Base-by-base conservation (phyloP, 2,888 invertebrate species). In the Hermaeophaga mercurialis region DNA sequence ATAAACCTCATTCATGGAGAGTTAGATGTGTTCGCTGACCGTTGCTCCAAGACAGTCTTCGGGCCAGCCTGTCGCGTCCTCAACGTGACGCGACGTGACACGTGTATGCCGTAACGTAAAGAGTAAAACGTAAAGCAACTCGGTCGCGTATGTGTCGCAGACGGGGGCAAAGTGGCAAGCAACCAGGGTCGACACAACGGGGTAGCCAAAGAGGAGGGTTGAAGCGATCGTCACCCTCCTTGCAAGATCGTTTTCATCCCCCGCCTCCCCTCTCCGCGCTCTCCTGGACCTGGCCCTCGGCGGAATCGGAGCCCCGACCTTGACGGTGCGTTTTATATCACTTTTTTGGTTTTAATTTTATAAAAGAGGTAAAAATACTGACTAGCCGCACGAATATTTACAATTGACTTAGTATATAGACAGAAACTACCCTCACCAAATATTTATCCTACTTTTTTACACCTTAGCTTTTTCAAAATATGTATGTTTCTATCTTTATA, bases 1-100 rank as follows among this genome's bases (percentile, higher is more conserved):
- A 6, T 22, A 26, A 22, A 28, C 61, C 61, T 59, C 58, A 54
- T 54, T 58, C 56, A 53, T 58, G 33, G 54, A 57, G 46, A 39
- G 4, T 34, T 50, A 15, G 43, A 24, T 56, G 53, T 58, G 39
- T 68, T 71, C 66, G 77, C 76, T 78, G 78, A 73, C 78, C 78
- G 75, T 77, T 78, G 78, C 78, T 68, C 66, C 73, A 75, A 73
- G 79, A 79, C 79, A 78, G 79, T 76, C 78, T 78, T 76, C 78
- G 75, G 79, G 79, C 77, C 78, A 78, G 78, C 77, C 72, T 69
- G 68, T 68, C 68, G 71, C 43, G 52, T 52, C 52, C 22, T 43
- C 15, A 43, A 26, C 43, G 43, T 43, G 43, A 52, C 52, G 43
- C 22, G 52, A 52, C 52, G 52, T 43, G 43, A 52, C 50, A 64